Base-by-base conservation (phyloP, 2,888 invertebrate species). In the Sinotaia quadrata region DNA sequence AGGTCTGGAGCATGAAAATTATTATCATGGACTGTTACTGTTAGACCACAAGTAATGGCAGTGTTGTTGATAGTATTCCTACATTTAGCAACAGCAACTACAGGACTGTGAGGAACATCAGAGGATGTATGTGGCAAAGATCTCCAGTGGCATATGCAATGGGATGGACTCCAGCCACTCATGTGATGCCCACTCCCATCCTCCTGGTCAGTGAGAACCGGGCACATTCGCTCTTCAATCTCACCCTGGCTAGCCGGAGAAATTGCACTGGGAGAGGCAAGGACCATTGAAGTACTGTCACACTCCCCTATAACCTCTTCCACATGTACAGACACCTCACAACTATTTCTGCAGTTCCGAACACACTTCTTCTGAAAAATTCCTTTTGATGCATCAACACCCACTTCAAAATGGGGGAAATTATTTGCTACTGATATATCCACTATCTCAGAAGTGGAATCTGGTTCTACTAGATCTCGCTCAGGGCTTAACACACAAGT, bases 261-360 rank as follows among this genome's bases (percentile, higher is more conserved):
- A 41, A 65, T 65, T 29, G 65, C 65, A 34, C 47, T 65, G 24
- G 65, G 65, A 8, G 65, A 65, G 18, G 41, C 31, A 24, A 56
- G 37, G 56, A 54, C 54, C 65, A 65, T 65, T 36, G 65, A 65
- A 44, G 65, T 65, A 37, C 65, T 65, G 65, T 65, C 65, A 65
- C 65, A 65, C 56, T 65, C 65, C 1, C 37, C 56, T 12, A 37
- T 18, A 15, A 41, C 21, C 52, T 63, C 54, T 7, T 63, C 63
- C 33, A 54, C 33, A 36, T 41, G 52, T 10, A 54, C 63, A 34
- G 18, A 21, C 33, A 56, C 44, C 1, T 65, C 65, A 29, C 37
- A 27, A 27, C 27, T 10, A 29, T 18, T 29, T 31, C 37, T 31
- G 24, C 34, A 37, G 18, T 51, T 51, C n/a, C n/a, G 27, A 1